A percentile compares a stretch with the other conserved stretches of the same genome.
phyloP scores from a whole-genome alignment of 2,797 vertebrate genomes.

The Sandelia bainsii region DNA sequence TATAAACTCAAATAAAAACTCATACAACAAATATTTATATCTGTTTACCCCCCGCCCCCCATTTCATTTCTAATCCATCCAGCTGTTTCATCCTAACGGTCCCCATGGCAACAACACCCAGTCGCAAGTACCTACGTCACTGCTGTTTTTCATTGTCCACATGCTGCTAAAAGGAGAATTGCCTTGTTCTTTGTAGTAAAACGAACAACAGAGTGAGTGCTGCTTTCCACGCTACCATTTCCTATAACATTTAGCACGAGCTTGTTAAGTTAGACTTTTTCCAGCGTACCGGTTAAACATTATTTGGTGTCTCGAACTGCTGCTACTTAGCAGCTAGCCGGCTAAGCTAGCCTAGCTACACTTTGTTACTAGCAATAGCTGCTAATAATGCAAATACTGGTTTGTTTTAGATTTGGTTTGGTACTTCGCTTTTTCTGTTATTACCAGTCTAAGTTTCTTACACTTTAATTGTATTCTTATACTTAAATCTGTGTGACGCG shows the following conservation, averaged over 20 bases:
- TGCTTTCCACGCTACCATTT: slow-evolving; percentile 19
- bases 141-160: slow-evolving; percentile 65
- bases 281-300: not conserved
- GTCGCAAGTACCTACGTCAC: slow-evolving; percentile 64
- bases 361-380: slow-evolving; percentile 1
- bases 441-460: not conserved
- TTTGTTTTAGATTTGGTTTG: not conserved
- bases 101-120: slow-evolving; percentile 75
- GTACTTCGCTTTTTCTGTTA: not conserved
- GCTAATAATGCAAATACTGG: slow-evolving; percentile 20
- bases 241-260: not conserved
- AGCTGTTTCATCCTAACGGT: slow-evolving; percentile 33
- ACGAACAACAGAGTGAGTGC: slow-evolving; percentile 81
- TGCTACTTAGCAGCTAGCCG: slow-evolving; percentile 28
- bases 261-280: not conserved
- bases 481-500: too few species aligned
- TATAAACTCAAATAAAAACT: too few species aligned
- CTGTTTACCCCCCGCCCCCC: too few species aligned
- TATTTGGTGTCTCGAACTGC: not conserved
- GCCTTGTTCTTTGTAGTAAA: slow-evolving; percentile 61
- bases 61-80: too few species aligned
- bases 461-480: accelerated
- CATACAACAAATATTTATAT: too few species aligned
- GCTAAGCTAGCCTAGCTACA: slow-evolving; percentile 41
- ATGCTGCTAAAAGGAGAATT: slow-evolving; percentile 65